Base-by-base conservation (phyloP, 2,888 invertebrate species). In the Acanthosepion pharaonis region DNA sequence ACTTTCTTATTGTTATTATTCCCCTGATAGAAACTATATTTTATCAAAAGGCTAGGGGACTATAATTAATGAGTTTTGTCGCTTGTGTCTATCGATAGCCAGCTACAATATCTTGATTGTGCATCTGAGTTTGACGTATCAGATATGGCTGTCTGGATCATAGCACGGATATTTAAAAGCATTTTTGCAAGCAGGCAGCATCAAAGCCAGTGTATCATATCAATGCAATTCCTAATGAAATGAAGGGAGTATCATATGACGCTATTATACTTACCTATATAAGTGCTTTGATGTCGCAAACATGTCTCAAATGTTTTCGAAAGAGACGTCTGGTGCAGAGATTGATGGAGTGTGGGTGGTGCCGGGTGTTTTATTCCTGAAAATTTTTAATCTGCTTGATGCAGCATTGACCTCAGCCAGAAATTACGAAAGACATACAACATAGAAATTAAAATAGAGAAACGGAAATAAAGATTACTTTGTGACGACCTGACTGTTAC, bases 251-350 rank as follows among this genome's bases (percentile, higher is more conserved):
- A 78, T 78, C 78, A 78, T 78, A 78, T n/a, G 78, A 78, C 11
- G 78, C 78, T n/a, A 78, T 78, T 78, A 78, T 78, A n/a, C 78
- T n/a, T 78, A 78, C 78, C 78, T 78, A 78, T 15, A 78, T n/a
- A 78, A 78, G 78, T 78, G n/a, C n/a, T 78, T 78, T n/a, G 78
- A 78, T 78, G n/a, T n/a, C 78, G 78, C 78, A 78, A 78, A 78
- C 78, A 78, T 78, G 78, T 78, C 78, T 78, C 78, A 28, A 78
- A 78, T 78, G 78, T 78, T 28, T n/a, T 15, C 78, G 9, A 78
- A 78, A 78, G n/a, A 28, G 78, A 78, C 78, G 78, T 78, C 78
- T 78, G 5, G 18, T 78, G n/a, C 78, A n/a, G 78, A 78, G n/a
- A 78, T 78, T 78, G 28, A 15, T 28, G 78, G 9, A 28, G 28